A percentile compares a stretch with the other conserved stretches of the same genome.
phyloP scores from a whole-genome alignment of 1,140 invertebrate species.

The Papilio aristodemus region DNA sequence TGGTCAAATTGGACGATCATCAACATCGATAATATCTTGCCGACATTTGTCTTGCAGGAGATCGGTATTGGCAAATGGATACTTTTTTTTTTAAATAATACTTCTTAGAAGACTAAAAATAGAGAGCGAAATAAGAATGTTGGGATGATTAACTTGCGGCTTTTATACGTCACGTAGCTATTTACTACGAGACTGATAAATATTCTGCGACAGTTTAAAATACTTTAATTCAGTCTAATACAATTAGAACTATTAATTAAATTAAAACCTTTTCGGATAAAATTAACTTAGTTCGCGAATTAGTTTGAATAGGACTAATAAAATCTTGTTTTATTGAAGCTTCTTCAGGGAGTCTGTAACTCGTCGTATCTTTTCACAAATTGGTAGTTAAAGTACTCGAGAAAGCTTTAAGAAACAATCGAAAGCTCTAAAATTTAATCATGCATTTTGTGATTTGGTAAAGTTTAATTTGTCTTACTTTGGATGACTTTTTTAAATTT shows the following conservation, averaged over 20 bases:
- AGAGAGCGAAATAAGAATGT: too few species aligned
- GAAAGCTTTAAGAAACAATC: neutral
- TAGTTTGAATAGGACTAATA: neutral
- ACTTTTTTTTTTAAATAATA: too few species aligned
- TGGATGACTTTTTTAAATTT: neutral
- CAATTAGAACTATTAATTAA: neutral
- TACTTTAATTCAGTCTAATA: neutral
- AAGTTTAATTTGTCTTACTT: neutral
- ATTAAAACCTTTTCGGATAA: neutral
- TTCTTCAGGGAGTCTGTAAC: neutral
- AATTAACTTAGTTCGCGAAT: slow-evolving; percentile 1
- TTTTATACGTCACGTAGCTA: neutral
- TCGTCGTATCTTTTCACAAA: neutral
- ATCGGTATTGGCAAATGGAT: too few species aligned
- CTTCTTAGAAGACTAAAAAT: too few species aligned
- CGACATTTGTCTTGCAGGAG: too few species aligned
- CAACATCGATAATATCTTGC: too few species aligned
- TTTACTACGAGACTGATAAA: neutral
- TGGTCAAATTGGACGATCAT: too few species aligned
- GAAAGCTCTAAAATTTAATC: slow-evolving; percentile 3
- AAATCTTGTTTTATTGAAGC: slow-evolving; percentile 14
- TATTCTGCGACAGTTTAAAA: too few species aligned
- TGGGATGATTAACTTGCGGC: too few species aligned
- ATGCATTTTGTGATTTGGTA: neutral
- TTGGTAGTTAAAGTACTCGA: slow-evolving; percentile 10